Evolutionary conservation across 2,797 vertebrate genomes (phyloP).

Genomic region (Neosilurus hyrtlii): DNA sequence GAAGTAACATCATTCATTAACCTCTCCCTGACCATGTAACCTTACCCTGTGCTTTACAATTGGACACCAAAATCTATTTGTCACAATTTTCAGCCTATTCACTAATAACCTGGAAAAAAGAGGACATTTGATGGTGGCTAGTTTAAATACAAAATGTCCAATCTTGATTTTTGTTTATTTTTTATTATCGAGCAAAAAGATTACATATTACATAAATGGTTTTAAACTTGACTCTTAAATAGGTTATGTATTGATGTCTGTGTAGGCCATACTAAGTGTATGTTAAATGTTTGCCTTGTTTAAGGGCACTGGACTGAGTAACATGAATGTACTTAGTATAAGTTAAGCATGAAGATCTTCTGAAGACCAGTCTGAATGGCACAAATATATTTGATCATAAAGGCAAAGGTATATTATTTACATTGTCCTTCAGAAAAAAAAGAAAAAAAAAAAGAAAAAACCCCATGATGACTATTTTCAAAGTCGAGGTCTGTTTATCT

Average conservation of each 20-base stretch:
- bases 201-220: slow-evolving; percentile 7
- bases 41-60: slow-evolving; percentile 34
- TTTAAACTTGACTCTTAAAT: slow-evolving; percentile 22
- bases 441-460: background rate
- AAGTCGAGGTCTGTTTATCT: slow-evolving; percentile 41
- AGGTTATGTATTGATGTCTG: slow-evolving; percentile 37
- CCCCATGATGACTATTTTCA: slow-evolving; percentile 25
- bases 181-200: background rate
- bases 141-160: slow-evolving; percentile 8
- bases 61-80: slow-evolving; percentile 20
- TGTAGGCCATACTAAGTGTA: slow-evolving; percentile 26
- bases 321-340: slow-evolving; percentile 53
- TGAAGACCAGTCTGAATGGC: slow-evolving; percentile 44
- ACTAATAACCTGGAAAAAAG: slow-evolving; percentile 26
- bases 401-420: slow-evolving; percentile 30
- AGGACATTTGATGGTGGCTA: background rate
- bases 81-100: slow-evolving; percentile 16
- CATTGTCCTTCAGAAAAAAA: slow-evolving; percentile 21
- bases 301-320: slow-evolving; percentile 53
- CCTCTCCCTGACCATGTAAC: slow-evolving; percentile 41
- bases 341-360: slow-evolving; percentile 36
- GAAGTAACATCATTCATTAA: slow-evolving; percentile 47
- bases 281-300: slow-evolving; percentile 43
- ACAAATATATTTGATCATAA: slow-evolving; percentile 35
- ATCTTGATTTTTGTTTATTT: background rate